Conservation (phyloP, 2,797 vertebrate species). For the Diglossa cyanea region DNA sequence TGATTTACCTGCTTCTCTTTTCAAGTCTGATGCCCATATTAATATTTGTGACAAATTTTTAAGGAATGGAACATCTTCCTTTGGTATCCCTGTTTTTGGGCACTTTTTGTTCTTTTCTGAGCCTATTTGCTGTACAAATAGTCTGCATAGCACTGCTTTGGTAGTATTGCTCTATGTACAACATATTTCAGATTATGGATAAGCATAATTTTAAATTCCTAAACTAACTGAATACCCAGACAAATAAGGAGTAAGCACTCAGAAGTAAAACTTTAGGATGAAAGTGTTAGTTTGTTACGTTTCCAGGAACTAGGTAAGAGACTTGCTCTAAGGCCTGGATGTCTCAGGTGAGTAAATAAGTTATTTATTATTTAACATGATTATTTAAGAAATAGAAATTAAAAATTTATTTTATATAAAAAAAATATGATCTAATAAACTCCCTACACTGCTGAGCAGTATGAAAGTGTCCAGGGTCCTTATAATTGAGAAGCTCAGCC, state of each 20-base stretch:
- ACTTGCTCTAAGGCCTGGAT: not conserved
- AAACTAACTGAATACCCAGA: not conserved
- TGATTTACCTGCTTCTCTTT: not conserved
- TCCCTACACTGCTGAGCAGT: not conserved
- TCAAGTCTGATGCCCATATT: not conserved
- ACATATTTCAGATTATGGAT: not conserved
- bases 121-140: not conserved
- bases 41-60: not conserved
- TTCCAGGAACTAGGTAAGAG: not conserved
- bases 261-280: not conserved
- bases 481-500: not conserved
- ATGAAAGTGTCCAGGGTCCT: not conserved
- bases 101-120: not conserved
- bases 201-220: not conserved
- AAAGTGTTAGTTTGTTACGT: not conserved
- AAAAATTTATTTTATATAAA: not conserved
- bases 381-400: not conserved
- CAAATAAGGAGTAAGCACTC: not conserved
- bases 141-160: not conserved
- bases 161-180: not conserved
- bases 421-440: not conserved
- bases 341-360: not conserved
- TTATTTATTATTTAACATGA: not conserved
- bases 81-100: not conserved
- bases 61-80: not conserved